Evolutionary conservation across 2,113 vertebrate species (phyloP).

Genomic region (Ibidorhyncha struthersii): DNA sequence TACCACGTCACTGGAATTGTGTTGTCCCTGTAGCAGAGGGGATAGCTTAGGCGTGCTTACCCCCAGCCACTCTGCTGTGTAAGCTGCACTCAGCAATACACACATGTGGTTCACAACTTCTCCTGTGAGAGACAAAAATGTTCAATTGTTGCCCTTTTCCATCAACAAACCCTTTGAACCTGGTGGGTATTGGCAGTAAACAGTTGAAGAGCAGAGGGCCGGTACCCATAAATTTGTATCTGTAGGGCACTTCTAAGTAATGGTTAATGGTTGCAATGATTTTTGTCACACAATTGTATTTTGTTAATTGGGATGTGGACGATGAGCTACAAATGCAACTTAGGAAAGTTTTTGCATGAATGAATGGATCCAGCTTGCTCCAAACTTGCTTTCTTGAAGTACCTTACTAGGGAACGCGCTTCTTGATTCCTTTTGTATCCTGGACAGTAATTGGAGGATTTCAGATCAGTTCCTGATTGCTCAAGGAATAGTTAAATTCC

Average conservation of each 20-base stretch:
- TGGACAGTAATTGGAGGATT: no score
- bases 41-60: background rate
- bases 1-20: no score
- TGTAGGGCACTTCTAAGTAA: background rate
- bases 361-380: background rate
- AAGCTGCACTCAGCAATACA: background rate
- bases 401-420: no score
- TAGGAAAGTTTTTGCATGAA: background rate
- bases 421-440: no score
- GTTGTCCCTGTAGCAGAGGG: background rate
- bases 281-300: background rate
- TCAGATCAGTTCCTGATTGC: background rate
- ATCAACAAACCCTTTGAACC: background rate
- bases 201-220: background rate
- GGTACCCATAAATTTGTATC: background rate
- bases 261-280: no score
- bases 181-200: background rate
- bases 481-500: background rate
- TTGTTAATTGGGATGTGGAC: background rate
- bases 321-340: background rate
- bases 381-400: background rate
- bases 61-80: background rate
- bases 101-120: background rate
- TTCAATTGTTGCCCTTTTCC: background rate
- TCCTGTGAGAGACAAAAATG: background rate